Conservation (phyloP, 35 echinoderm and acorn worm genomes). For the Diadema setosum region DNA sequence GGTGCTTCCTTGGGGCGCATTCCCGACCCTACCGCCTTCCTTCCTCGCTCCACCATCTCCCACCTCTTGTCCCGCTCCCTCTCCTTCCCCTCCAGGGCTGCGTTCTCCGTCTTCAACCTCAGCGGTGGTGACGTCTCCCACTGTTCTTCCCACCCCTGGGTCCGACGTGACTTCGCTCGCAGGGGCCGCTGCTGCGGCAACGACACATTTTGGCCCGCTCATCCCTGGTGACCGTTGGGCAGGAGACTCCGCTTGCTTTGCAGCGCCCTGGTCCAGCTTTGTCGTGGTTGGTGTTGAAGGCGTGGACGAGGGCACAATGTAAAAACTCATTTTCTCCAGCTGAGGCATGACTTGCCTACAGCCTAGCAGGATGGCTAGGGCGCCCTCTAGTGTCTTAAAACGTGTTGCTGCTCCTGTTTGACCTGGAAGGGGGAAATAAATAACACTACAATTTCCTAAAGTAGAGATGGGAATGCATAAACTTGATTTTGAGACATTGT, state of each 20-base stretch:
- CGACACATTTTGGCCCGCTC: too few species aligned
- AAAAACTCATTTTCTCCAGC: neutral
- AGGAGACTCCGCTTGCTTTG: too few species aligned
- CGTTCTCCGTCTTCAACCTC: neutral
- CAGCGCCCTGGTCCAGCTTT: neutral
- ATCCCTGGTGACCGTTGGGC: too few species aligned
- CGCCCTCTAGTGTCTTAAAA: constrained; percentile 27
- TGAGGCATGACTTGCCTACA: neutral
- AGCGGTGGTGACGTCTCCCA: neutral
- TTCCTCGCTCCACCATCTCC: neutral
- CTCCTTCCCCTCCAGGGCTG: neutral
- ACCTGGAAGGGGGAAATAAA: neutral
- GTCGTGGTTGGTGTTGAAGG: neutral
- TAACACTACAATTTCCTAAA: too few species aligned
- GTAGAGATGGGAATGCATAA: too few species aligned
- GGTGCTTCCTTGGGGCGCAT: neutral
- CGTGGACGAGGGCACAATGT: neutral
- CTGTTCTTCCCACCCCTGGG: neutral
- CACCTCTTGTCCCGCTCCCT: neutral
- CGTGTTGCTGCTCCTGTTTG: constrained; percentile 29
- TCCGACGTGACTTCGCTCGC: neutral
- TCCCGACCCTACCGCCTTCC: neutral
- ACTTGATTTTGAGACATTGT: too few species aligned
- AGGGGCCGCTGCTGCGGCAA: too few species aligned
- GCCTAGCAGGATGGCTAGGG: constrained; percentile 10